Evolutionary conservation across 2,888 invertebrate genomes (phyloP).

Genomic region (Netelia melanura): DNA sequence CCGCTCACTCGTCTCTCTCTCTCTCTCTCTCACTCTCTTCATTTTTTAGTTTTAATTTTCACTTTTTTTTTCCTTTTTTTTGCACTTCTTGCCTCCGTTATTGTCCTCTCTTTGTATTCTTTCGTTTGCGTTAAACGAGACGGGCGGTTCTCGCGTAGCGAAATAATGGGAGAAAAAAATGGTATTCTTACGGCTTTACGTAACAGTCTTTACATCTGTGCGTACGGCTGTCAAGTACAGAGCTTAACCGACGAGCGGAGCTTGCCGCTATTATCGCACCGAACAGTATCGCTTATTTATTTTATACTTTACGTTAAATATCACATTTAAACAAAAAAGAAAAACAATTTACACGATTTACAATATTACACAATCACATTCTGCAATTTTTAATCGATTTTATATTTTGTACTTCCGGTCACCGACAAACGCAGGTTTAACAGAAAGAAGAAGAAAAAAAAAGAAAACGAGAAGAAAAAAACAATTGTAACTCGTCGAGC

Average conservation of each 20-base stretch:
- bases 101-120: slow-evolving; percentile 14
- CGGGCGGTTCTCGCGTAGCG: slow-evolving; percentile 3
- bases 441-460: background rate
- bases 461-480: background rate
- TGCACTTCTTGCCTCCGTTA: slow-evolving; percentile 23
- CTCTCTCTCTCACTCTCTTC: background rate
- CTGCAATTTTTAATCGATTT: slow-evolving; percentile 10
- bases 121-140: slow-evolving; percentile 36
- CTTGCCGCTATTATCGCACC: slow-evolving; percentile 80
- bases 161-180: slow-evolving; percentile 36
- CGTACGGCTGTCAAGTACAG: slow-evolving; percentile 81
- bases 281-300: slow-evolving; percentile 83
- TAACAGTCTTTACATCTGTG: slow-evolving; percentile 46
- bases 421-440: background rate
- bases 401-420: slow-evolving; percentile 1
- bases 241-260: slow-evolving; percentile 82
- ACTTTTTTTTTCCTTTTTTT: background rate
- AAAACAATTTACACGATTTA: background rate
- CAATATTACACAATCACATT: slow-evolving; percentile 11
- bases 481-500: background rate
- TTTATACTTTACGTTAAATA: slow-evolving; percentile 71
- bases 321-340: slow-evolving; percentile 29
- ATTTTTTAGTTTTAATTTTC: slow-evolving; percentile 41
- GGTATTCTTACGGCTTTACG: slow-evolving; percentile 37
- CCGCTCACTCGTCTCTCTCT: slow-evolving; percentile 1